Evolutionary conservation across 2,888 invertebrate species (phyloP), one percentile per base, ranked within the genome.

Genomic region (Drosophila sordidapex): DNA sequence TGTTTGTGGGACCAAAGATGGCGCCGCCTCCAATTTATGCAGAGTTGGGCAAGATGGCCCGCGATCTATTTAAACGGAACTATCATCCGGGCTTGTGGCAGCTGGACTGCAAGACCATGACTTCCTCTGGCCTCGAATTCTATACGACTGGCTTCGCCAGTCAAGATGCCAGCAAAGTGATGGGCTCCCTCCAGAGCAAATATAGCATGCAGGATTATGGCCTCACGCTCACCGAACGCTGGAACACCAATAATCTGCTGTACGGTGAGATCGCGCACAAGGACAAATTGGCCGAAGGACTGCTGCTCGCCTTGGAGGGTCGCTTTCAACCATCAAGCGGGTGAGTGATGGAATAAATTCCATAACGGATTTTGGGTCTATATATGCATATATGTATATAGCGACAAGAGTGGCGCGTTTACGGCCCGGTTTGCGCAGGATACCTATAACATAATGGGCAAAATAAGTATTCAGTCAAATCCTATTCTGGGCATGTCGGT

Each of bases 61-160:
- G 97, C 85, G 99, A 99, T 94, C 95, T 99, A 65, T 99, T 99
- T 94, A 95, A 95, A 92, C 98, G 97, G 93, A 99, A 99, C 79
- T 99, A 98, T 94, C 98, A 98, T 93, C 98, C 98, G 93, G 99
- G 99, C 84, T 94, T 98, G 75, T 95, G 98, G 92, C 99, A 99
- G 94, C 94, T 99, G 81, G 99, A 99, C 93, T 95, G 97, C 82
- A 99, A 98, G 94, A 98, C 99, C 68, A 97, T 97, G 93, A 98
- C 98, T 69, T 95, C 95, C 70, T 96, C 97, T 62, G 98, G 98
- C 63, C 97, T 99, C 65, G 98, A 99, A 93, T 98, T 99, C 93
- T 96, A 95, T 92, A 96, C 97, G 71, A 96, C 96, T 62, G 98
- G 98, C 78, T 95, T 95, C 80, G 97, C 98, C 73, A 97, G 97